phyloP scores from a whole-genome alignment of 2,113 vertebrate genomes.

The Glaucomys volans region DNA sequence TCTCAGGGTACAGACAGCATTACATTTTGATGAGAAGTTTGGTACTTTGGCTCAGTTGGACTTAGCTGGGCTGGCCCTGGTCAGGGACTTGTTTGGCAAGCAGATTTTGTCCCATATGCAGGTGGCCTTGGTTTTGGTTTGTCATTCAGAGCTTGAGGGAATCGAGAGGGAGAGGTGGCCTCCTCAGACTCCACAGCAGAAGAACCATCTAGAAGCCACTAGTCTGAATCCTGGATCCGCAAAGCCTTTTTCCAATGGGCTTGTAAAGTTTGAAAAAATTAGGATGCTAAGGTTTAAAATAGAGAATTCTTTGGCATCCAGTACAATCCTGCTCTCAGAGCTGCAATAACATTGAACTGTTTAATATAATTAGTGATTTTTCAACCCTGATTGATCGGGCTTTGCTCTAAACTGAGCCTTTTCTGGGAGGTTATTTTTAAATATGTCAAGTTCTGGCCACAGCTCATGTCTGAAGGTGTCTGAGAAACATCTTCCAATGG shows the following conservation, averaged over 20 bases:
- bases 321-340: slow-evolving; percentile 34
- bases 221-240: neutral
- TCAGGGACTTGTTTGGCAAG: neutral
- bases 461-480: neutral
- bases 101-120: neutral
- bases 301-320: slow-evolving; percentile 9
- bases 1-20: neutral
- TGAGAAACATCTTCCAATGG: slow-evolving; percentile 11
- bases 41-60: neutral
- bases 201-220: neutral
- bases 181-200: neutral
- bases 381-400: neutral
- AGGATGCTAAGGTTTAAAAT: slow-evolving; percentile 9
- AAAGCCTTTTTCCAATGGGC: slow-evolving; percentile 29
- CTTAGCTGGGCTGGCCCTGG: neutral
- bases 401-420: neutral
- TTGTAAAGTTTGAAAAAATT: slow-evolving; percentile 22
- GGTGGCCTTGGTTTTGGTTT: neutral
- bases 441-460: neutral
- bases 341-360: neutral
- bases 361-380: neutral
- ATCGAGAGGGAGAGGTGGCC: neutral
- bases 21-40: neutral
- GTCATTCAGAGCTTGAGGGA: neutral
- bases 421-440: neutral